Percentiles rank a stretch among this genome's conserved stretches.
Evolutionary conservation across 2,888 invertebrate species (phyloP).

Genomic region (Epirrita christyi): DNA sequence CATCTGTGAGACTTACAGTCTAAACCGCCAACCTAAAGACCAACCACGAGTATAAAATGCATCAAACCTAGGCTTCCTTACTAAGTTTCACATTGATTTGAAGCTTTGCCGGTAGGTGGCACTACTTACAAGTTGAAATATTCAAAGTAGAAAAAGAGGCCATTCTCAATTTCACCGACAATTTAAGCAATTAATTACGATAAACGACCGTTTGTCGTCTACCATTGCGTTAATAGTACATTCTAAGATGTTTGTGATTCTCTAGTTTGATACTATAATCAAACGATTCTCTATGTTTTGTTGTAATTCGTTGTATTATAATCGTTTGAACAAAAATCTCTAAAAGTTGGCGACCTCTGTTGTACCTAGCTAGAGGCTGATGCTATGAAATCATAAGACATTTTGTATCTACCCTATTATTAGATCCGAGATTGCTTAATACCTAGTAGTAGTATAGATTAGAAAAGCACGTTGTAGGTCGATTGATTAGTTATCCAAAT

Average conservation of each 20-base stretch:
- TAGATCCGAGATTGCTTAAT: not conserved
- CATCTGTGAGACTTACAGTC: constrained; percentile 2
- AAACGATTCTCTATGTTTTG: not conserved
- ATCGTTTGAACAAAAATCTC: no score
- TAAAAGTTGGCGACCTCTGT: constrained; percentile 5
- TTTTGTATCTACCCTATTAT: not conserved
- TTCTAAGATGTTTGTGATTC: constrained; percentile 16
- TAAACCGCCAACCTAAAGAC: not conserved
- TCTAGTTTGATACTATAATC: not conserved
- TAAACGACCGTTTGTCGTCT: constrained; percentile 26
- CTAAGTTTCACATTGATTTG: constrained; percentile 8
- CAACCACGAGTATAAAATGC: not conserved
- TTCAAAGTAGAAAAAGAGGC: constrained; percentile 5
- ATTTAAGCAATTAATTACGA: constrained; percentile 24
- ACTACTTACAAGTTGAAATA: constrained; percentile 6
- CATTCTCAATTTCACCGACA: constrained; percentile 26
- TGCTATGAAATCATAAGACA: not conserved
- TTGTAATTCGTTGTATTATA: not conserved
- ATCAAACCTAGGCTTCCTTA: not conserved
- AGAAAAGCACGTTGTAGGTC: not conserved
- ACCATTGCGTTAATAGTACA: constrained; percentile 15
- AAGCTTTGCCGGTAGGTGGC: constrained; percentile 38
- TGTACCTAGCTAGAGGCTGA: not conserved
- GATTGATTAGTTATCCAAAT: not conserved
- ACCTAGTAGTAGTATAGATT: no score